Evolutionary conservation across 2,888 invertebrate genomes (phyloP), one percentile per base, ranked within the genome.

Genomic region (Lottia scabra): DNA sequence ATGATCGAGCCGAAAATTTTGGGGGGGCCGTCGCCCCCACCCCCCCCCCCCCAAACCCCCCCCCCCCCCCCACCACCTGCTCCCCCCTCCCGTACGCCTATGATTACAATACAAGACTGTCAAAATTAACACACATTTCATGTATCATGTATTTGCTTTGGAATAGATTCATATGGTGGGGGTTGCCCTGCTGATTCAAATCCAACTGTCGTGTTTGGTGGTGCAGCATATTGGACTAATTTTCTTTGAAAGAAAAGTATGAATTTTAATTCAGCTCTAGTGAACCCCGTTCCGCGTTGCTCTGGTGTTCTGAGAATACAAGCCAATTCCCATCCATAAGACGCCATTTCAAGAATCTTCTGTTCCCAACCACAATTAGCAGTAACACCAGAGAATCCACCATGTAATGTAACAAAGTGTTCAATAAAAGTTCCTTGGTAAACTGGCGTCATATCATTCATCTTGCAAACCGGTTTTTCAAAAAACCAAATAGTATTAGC

Each of bases 401-500:
- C 73, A 38, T 78, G 79, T 8, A 81, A 77, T 27, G 79, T 79
- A 67, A 83, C 83, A 71, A 78, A 78, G 64, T 83, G 83, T 64
- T 85, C 84, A 3, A 86, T 76, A 75, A 87, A 82, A 1, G 83
- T 86, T 0, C 86, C 85, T 71, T 87, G 84, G 67, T 86, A 87
- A 10, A 78, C 65, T 6, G 87, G 85, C 1, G 80, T 84, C 66
- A 78, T 78, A 70, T 87, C 84, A 27, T 84, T 71, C 26, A 81
- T 26, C 4, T 78, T 72, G 3, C 84, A 81, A 0, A 77, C 75
- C 6, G 85, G 82, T 73, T 87, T 88, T 76, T 88, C 88, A 75
- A 88, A 88, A 38, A 87, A 83, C 84, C 87, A 87, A 46, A 87
- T 78, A 43, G 84, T 81, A 75, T 85, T 84, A 62, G 80, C 76